These are phyloP conservation scores for Ctenoplectra terminalis DNA, from an alignment of 1,140 invertebrate genomes.

Conservation along the genomic window DNA sequence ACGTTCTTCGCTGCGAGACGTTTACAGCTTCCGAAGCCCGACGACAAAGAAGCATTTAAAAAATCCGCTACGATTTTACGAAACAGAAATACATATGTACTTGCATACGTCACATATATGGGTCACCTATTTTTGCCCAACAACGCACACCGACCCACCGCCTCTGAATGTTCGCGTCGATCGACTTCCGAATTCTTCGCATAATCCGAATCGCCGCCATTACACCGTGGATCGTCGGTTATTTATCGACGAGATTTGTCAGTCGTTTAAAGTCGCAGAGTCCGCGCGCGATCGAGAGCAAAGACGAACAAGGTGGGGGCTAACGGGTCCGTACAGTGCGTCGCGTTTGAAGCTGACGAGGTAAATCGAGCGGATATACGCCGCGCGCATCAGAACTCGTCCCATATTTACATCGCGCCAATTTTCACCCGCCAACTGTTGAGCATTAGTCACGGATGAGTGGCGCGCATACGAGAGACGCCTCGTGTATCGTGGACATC, in stretches of 20 bases:
- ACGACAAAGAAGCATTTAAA: constrained; percentile 17
- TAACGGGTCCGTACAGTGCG: not conserved
- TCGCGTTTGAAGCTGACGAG: constrained; percentile 40
- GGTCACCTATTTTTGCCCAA: constrained; percentile 39
- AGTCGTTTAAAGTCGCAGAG: constrained; percentile 1
- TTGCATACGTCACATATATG: constrained; percentile 4
- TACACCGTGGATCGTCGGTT: constrained; percentile 12
- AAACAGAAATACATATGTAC: not conserved
- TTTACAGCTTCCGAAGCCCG: constrained; percentile 11
- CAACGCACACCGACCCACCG: not conserved
- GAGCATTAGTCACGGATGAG: constrained; percentile 57
- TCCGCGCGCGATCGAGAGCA: not conserved
- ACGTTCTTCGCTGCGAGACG: not conserved
- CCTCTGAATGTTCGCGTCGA: not conserved
- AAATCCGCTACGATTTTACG: not conserved
- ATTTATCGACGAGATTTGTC: constrained; percentile 45
- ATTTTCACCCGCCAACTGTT: constrained; percentile 62
- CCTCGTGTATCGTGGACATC: constrained; percentile 2
- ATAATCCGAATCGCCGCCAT: constrained; percentile 31
- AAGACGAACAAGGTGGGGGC: constrained; percentile 6
- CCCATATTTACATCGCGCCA: constrained; percentile 64
- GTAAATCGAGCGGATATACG: constrained; percentile 56
- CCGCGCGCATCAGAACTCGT: constrained; percentile 43
- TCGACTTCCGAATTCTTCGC: constrained; percentile 46
- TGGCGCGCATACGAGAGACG: constrained; percentile 4